Percentiles rank a stretch among this genome's conserved stretches.
These are phyloP conservation scores for Podabrus alpinus DNA, from an alignment of 2,888 invertebrate species.

Conservation along the genomic window DNA sequence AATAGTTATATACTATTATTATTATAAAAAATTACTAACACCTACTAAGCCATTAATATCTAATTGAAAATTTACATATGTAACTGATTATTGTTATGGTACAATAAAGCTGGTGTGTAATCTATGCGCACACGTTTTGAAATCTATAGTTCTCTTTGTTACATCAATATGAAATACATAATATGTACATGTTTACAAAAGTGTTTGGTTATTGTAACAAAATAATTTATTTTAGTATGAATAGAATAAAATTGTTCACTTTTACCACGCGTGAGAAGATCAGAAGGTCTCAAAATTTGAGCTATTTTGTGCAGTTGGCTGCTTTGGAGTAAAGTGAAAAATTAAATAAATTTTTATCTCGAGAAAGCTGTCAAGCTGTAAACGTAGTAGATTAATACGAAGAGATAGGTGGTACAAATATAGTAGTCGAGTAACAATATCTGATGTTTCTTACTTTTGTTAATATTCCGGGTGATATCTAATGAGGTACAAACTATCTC, in stretches of 20 bases:
- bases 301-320: neutral
- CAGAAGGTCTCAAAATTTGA: neutral
- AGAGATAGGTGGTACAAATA: neutral
- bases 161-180: neutral
- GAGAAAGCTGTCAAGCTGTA: neutral
- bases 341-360: neutral
- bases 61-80: neutral
- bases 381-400: neutral
- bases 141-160: neutral
- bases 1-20: neutral
- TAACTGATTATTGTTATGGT: neutral
- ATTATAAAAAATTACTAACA: neutral
- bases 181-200: neutral
- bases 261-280: neutral
- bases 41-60: neutral
- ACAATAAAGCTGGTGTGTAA: neutral
- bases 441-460: constrained; percentile 19
- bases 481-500: constrained; percentile 41
- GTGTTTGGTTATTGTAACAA: neutral
- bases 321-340: neutral
- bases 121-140: neutral
- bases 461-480: constrained; percentile 30
- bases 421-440: constrained; percentile 19
- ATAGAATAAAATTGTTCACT: neutral
- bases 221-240: neutral